phyloP scores from a whole-genome alignment of 2,797 vertebrate genomes.

The Diplodus puntazzo region DNA sequence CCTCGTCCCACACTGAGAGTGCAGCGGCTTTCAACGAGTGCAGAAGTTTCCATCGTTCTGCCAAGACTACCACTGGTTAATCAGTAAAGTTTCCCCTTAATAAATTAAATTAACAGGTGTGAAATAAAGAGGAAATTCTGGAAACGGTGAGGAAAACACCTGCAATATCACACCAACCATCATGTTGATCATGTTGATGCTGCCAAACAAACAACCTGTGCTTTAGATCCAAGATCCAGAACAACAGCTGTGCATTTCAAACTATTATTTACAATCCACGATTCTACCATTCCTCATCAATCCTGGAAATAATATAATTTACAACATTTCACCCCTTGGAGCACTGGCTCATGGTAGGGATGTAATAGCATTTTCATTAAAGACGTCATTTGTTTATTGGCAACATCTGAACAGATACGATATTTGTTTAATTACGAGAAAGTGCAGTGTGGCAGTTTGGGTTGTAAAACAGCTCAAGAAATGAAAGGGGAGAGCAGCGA shows the following conservation, averaged over 20 bases:
- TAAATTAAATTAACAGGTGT: not conserved
- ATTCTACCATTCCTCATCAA: conserved; percentile 14
- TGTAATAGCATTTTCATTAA: conserved; percentile 69
- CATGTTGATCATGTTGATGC: not conserved
- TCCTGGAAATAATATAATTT: conserved; percentile 52
- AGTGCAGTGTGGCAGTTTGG: conserved; percentile 27
- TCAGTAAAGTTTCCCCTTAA: conserved; percentile 34
- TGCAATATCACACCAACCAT: not conserved
- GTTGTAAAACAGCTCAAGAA: conserved; percentile 47
- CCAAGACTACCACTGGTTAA: conserved; percentile 46
- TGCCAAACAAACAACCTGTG: not conserved
- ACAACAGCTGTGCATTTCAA: not conserved
- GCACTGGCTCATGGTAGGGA: conserved; percentile 30
- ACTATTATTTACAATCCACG: conserved; percentile 23
- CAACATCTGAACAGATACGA: conserved; percentile 44
- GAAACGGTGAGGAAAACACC: conserved; percentile 2
- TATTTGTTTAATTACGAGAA: conserved; percentile 70
- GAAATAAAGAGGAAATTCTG: not conserved
- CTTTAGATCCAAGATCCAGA: conserved; percentile 7
- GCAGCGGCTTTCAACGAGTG: conserved; percentile 31
- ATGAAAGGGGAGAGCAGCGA: conserved; percentile 55
- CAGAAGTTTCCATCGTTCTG: conserved; percentile 46
- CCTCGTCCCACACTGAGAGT: conserved; percentile 15
- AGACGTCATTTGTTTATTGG: conserved; percentile 56
- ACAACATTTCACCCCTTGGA: conserved; percentile 44